phyloP scores from a whole-genome alignment of 2,888 invertebrate species.

The Parapristionchus giblindavisi region DNA sequence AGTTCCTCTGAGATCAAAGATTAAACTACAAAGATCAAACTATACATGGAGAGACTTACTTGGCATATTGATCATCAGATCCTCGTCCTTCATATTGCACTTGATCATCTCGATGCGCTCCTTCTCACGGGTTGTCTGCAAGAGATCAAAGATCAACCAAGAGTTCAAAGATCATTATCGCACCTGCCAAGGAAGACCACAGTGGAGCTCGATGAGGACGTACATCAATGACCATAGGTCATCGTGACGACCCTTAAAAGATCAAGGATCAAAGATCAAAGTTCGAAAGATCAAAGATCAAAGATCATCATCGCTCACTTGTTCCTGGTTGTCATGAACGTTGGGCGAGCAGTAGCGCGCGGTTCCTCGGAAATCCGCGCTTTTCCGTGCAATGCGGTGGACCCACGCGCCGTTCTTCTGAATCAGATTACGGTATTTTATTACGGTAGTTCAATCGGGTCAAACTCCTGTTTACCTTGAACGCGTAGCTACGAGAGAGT shows the following conservation, averaged over 20 bases:
- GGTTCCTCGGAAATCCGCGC: conserved; percentile 64
- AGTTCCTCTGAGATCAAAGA: conserved; percentile 34
- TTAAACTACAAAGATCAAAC: conserved; percentile 10
- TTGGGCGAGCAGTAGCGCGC: conserved; percentile 59
- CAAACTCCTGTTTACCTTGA: neutral
- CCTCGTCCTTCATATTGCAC: conserved; percentile 44
- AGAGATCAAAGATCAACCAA: neutral
- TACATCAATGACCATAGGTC: conserved; percentile 49
- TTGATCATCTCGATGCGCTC: conserved; percentile 52
- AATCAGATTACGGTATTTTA: no score
- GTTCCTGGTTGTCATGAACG: conserved; percentile 58
- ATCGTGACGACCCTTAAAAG: conserved; percentile 31
- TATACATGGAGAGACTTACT: no score
- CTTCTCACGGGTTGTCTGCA: conserved; percentile 44
- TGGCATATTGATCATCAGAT: conserved; percentile 55
- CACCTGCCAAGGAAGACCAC: conserved; percentile 61
- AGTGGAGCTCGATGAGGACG: conserved; percentile 76
- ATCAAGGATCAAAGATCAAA: conserved; percentile 23
- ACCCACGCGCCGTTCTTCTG: conserved; percentile 45
- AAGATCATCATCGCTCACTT: conserved; percentile 39
- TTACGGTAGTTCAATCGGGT: no score
- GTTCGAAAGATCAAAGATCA: no score
- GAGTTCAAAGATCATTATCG: no score
- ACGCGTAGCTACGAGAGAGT: conserved; percentile 50
- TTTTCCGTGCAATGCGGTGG: conserved; percentile 55